Evolutionary conservation across 2,797 vertebrate species (phyloP).

Genomic region (Huso huso): DNA sequence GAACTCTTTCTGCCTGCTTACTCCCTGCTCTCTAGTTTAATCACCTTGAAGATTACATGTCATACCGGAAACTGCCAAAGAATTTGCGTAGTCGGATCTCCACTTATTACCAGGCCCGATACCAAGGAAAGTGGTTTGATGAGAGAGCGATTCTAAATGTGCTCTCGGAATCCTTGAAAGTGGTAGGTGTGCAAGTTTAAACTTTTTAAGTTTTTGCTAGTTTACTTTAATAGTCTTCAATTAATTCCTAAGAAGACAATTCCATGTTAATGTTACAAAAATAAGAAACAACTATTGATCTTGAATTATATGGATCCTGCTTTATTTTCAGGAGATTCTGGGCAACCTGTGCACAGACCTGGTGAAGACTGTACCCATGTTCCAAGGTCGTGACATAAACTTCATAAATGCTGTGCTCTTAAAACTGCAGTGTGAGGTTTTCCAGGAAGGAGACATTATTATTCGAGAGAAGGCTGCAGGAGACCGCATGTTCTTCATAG

Average conservation of each 20-base stretch:
- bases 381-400: conserved; percentile 44
- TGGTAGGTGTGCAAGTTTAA: conserved; percentile 30
- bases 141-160: conserved; percentile 60
- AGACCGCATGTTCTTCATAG: conserved; percentile 59
- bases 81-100: conserved; percentile 56
- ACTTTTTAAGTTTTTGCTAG: no score
- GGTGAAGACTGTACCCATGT: conserved; percentile 48
- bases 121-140: conserved; percentile 57
- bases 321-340: conserved; percentile 44
- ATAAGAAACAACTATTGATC: no score
- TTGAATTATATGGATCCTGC: no score
- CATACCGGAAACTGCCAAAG: conserved; percentile 64
- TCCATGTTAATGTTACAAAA: no score
- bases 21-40: conserved; percentile 43
- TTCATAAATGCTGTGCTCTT: conserved; percentile 45
- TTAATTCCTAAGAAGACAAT: no score
- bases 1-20: no score
- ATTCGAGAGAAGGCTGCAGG: conserved; percentile 32
- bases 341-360: conserved; percentile 42
- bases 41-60: conserved; percentile 63
- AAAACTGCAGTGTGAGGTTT: conserved; percentile 48
- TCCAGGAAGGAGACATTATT: conserved; percentile 45
- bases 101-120: conserved; percentile 61
- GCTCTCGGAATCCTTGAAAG: conserved; percentile 54
- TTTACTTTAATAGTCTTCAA: no score